Conservation (phyloP, 2,888 invertebrate genomes). For the Acheta domesticus region DNA sequence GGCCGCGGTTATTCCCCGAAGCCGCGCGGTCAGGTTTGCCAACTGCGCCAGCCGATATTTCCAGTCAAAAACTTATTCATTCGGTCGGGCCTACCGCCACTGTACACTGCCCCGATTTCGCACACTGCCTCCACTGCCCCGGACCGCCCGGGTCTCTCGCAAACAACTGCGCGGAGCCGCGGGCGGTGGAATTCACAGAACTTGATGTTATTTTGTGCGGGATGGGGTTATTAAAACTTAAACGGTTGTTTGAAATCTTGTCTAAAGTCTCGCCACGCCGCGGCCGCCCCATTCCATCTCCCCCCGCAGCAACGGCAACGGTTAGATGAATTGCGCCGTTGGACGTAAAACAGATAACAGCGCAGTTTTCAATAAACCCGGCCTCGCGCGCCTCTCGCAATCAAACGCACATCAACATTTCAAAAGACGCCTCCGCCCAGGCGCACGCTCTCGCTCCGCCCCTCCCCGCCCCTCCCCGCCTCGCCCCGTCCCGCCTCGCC, state of each 20-base stretch:
- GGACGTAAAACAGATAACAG: constrained; percentile 18
- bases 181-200: neutral
- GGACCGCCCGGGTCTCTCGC: too few species aligned
- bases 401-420: constrained; percentile 1
- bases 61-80: constrained; percentile 6
- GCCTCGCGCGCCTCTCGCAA: neutral
- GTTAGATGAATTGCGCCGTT: neutral
- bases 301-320: neutral
- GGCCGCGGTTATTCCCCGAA: neutral
- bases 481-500: too few species aligned
- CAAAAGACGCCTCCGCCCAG: neutral
- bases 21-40: neutral
- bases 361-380: neutral
- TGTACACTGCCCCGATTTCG: neutral
- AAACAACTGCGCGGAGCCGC: neutral
- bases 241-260: constrained; percentile 18
- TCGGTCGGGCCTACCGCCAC: neutral
- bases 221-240: constrained; percentile 18
- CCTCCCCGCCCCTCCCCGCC: neutral
- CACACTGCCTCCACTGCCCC: neutral
- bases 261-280: neutral
- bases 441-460: neutral
- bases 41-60: constrained; percentile 4
- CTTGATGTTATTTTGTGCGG: constrained; percentile 18
- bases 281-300: neutral